phyloP scores from a whole-genome alignment of 1,140 invertebrate genomes.

The Megalopta genalis region DNA sequence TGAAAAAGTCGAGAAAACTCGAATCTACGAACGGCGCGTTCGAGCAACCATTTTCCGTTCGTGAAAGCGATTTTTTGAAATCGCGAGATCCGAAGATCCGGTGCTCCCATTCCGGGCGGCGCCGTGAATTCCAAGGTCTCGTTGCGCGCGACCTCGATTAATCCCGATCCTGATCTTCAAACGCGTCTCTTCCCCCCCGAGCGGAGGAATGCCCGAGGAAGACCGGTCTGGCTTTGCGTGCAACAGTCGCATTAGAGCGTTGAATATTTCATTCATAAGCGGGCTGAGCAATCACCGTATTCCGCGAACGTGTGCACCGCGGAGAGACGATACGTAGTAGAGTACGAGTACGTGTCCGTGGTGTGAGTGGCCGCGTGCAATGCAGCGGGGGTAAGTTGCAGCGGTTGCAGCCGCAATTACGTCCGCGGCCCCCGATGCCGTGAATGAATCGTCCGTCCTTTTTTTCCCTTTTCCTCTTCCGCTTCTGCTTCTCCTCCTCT shows the following conservation, averaged over 20 bases:
- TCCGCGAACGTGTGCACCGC: slow-evolving; percentile 56
- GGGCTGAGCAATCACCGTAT: slow-evolving; percentile 65
- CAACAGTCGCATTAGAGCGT: slow-evolving; percentile 67
- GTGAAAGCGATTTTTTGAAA: no score
- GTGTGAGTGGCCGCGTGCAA: slow-evolving; percentile 28
- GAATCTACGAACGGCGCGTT: no score
- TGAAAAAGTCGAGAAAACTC: no score
- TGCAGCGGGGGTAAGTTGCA: slow-evolving; percentile 29
- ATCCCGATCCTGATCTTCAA: slow-evolving; percentile 26
- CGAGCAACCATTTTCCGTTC: no score
- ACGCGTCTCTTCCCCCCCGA: background rate
- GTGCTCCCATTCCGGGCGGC: background rate
- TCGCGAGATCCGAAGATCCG: no score
- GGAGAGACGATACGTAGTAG: slow-evolving; percentile 41
- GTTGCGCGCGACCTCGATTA: slow-evolving; percentile 43
- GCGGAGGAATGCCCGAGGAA: slow-evolving; percentile 42
- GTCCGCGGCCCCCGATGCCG: slow-evolving; percentile 52
- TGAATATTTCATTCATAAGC: slow-evolving; percentile 78
- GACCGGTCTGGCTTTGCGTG: slow-evolving; percentile 71
- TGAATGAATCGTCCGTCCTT: slow-evolving; percentile 66
- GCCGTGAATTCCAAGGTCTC: background rate
- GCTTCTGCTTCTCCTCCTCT: background rate
- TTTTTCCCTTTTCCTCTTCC: slow-evolving; percentile 23
- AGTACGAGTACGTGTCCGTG: background rate
- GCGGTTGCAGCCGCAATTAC: slow-evolving; percentile 66